Evolutionary conservation across 2,113 vertebrate species (phyloP).

Genomic region (Cepphus grylle): DNA sequence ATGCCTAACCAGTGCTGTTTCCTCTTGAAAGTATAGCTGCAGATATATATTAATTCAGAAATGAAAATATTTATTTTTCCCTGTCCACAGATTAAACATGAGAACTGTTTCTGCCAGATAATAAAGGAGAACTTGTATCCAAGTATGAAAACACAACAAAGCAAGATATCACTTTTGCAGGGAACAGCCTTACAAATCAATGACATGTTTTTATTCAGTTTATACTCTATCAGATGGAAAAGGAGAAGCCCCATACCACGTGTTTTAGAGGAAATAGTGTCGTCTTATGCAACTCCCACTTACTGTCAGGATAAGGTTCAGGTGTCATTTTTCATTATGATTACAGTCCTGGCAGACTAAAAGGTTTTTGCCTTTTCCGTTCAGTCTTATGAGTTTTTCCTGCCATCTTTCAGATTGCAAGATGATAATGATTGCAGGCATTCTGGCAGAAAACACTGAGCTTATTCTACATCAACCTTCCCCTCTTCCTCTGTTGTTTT

Average conservation of each 20-base stretch:
- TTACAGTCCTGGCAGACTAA: not conserved
- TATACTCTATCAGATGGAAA: not conserved
- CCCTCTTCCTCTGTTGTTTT: not conserved
- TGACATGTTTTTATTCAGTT: not conserved
- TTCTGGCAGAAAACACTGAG: not conserved
- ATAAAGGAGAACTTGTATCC: not conserved
- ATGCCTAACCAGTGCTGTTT: not conserved
- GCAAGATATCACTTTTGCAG: not conserved
- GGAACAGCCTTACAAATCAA: not conserved
- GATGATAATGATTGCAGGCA: not conserved
- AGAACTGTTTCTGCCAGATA: not conserved
- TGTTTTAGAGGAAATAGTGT: not conserved
- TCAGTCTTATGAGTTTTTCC: not conserved
- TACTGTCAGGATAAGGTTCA: not conserved
- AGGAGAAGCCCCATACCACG: not conserved
- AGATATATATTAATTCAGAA: not conserved
- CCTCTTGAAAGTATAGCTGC: not conserved
- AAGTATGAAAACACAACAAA: not conserved
- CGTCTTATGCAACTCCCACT: not conserved
- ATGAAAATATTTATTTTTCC: not conserved
- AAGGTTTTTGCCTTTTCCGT: not conserved
- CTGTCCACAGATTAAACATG: not conserved
- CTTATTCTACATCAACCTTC: not conserved
- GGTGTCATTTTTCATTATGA: slow-evolving; percentile 1
- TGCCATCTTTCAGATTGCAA: not conserved